Evolutionary conservation across 2,797 vertebrate genomes (phyloP).

Genomic region (Holocentrus rufus): DNA sequence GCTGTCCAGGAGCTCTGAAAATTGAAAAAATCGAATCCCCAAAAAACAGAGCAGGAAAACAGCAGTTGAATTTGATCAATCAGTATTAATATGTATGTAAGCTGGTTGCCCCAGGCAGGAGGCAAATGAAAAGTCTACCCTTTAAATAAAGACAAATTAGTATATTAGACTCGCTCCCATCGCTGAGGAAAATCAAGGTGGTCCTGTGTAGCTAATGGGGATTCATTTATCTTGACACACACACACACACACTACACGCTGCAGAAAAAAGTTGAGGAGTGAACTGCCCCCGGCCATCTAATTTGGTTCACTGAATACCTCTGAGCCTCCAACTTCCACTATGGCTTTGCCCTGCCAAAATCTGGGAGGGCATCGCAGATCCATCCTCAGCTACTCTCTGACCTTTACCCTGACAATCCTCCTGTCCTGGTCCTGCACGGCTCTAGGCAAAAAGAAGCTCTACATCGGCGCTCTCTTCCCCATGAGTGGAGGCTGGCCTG

Average conservation of each 20-base stretch:
- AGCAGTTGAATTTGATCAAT: background rate
- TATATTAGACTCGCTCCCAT: background rate
- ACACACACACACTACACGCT: background rate
- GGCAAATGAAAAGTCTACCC: background rate
- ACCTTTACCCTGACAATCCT: conserved; percentile 70
- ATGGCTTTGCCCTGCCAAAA: conserved; percentile 52
- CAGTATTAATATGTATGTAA: background rate
- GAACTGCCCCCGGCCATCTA: background rate
- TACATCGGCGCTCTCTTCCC: conserved; percentile 95
- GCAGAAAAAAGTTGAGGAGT: conserved; percentile 2
- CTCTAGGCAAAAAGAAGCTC: conserved; percentile 90
- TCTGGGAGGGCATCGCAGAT: background rate
- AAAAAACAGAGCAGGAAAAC: background rate
- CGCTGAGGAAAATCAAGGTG: conserved; percentile 17
- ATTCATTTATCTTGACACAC: conserved; percentile 7
- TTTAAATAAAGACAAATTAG: background rate
- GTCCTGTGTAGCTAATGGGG: conserved; percentile 13
- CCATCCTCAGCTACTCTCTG: conserved; percentile 44
- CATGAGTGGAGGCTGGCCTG: conserved; percentile 95
- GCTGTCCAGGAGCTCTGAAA: background rate
- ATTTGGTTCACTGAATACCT: background rate
- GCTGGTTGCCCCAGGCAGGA: background rate
- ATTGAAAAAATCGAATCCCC: too few species aligned
- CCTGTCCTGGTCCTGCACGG: conserved; percentile 76
- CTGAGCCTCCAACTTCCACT: conserved; percentile 5